These are phyloP conservation scores for Natrix natrix DNA, from an alignment of 2,797 vertebrate species.

Conservation along the genomic window DNA sequence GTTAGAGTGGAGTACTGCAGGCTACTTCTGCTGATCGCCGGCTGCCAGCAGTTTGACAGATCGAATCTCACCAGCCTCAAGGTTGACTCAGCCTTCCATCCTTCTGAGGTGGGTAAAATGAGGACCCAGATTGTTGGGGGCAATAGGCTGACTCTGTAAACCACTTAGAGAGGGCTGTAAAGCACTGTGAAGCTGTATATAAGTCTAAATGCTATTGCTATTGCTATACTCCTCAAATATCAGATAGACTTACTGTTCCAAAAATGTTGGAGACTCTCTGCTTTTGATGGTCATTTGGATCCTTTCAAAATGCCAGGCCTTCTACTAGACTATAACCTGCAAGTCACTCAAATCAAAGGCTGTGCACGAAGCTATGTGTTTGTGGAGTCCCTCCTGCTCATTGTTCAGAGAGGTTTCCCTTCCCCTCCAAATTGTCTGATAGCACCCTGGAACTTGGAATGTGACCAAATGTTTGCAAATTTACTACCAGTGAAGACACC, in stretches of 20 bases:
- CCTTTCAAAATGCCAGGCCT: not conserved
- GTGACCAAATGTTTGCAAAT: not conserved
- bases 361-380: not conserved
- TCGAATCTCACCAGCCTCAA: too few species aligned
- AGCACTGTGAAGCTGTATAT: too few species aligned
- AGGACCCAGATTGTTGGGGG: too few species aligned
- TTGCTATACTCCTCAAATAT: not conserved
- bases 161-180: too few species aligned
- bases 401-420: not conserved
- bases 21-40: too few species aligned
- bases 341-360: not conserved
- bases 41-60: too few species aligned
- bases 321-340: not conserved
- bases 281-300: not conserved
- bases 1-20: too few species aligned
- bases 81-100: too few species aligned
- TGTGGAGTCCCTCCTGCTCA: not conserved
- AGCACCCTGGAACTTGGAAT: not conserved
- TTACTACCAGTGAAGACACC: not conserved
- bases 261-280: not conserved
- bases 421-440: not conserved
- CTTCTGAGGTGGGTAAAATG: too few species aligned
- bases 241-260: not conserved
- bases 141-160: too few species aligned
- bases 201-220: too few species aligned